phyloP scores from a whole-genome alignment of 1,140 invertebrate species.

The Dufourea novaeangliae region DNA sequence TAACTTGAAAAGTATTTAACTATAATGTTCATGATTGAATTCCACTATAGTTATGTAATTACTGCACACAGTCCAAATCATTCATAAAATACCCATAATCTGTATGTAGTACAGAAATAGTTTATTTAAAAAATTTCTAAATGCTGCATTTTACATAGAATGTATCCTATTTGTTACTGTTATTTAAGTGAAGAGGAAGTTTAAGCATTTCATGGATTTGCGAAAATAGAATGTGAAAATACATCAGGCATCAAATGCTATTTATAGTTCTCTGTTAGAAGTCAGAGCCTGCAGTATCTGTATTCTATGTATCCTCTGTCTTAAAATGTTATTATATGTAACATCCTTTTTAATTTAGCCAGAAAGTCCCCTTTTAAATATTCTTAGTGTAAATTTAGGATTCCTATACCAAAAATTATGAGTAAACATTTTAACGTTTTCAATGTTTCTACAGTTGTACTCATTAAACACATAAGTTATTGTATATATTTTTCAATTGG shows the following conservation, averaged over 20 bases:
- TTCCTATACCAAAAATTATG: slow-evolving; percentile 1
- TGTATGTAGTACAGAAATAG: not conserved
- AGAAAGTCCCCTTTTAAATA: slow-evolving; percentile 9
- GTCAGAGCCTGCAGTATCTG: slow-evolving; percentile 73
- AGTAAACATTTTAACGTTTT: slow-evolving; percentile 1
- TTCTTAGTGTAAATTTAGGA: slow-evolving; percentile 21
- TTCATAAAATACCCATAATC: not conserved
- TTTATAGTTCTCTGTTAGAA: slow-evolving; percentile 80
- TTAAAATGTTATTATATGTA: slow-evolving; percentile 73
- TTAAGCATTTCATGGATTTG: slow-evolving; percentile 72
- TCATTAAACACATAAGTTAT: not conserved
- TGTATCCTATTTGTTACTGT: slow-evolving; percentile 45
- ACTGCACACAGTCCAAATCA: not conserved
- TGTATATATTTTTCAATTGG: not conserved
- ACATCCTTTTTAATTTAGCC: slow-evolving; percentile 58
- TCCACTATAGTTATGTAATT: slow-evolving; percentile 39
- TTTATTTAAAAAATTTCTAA: not conserved
- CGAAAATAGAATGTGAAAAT: slow-evolving; percentile 77
- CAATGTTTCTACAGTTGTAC: not conserved
- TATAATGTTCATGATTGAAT: slow-evolving; percentile 22
- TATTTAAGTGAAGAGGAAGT: slow-evolving; percentile 66
- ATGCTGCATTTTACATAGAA: slow-evolving; percentile 33
- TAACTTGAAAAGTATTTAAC: not conserved
- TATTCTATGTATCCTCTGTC: slow-evolving; percentile 67
- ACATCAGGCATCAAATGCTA: slow-evolving; percentile 78